Evolutionary conservation across 1,140 invertebrate species (phyloP).

Genomic region (Yoshiicerus persimilis): DNA sequence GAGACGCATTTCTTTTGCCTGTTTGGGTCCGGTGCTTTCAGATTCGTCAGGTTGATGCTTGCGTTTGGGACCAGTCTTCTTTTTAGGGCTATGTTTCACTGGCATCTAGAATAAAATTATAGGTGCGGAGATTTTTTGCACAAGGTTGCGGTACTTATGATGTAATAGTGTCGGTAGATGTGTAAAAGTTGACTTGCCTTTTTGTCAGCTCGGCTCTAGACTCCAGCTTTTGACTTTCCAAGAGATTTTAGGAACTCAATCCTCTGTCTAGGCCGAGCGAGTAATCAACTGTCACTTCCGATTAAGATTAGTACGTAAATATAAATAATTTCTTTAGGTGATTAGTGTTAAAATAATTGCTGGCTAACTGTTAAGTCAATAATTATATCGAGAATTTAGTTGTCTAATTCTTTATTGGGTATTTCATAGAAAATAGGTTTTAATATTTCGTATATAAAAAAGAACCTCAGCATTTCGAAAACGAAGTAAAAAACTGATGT

Average conservation of each 20-base stretch:
- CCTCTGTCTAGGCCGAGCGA: not conserved
- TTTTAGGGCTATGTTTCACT: not conserved
- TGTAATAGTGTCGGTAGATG: not conserved
- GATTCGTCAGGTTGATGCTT: not conserved
- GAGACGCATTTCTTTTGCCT: not conserved
- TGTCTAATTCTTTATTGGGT: no score
- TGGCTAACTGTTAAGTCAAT: no score
- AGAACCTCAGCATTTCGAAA: no score
- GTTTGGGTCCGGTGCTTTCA: not conserved
- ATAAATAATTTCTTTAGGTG: no score
- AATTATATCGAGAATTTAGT: no score
- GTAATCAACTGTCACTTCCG: no score
- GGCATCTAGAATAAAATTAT: not conserved
- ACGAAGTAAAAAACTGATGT: no score
- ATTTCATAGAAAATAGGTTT: no score
- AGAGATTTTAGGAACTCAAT: not conserved
- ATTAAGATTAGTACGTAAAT: no score
- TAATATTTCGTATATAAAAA: no score
- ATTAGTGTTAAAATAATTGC: no score
- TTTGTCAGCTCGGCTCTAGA: not conserved
- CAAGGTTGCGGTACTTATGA: not conserved
- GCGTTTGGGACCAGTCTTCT: no score
- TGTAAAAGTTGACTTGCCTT: not conserved
- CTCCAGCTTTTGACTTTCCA: not conserved
- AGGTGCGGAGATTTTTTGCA: not conserved